Conservation (phyloP, 2,113 vertebrate species). For the Lasiurus cinereus region DNA sequence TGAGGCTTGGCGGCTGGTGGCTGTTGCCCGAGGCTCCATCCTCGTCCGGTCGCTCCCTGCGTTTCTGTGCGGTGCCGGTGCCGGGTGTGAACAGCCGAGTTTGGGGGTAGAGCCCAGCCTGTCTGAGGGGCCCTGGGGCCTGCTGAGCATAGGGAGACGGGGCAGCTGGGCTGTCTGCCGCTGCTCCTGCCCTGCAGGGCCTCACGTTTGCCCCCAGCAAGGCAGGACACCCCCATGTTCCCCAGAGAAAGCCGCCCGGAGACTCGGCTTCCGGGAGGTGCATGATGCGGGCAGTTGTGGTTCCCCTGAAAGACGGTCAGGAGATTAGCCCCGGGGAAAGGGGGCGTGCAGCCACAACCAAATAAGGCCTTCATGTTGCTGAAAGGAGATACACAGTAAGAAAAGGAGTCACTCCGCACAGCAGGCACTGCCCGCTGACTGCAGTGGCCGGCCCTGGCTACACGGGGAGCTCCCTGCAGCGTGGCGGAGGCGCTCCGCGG, state of each 20-base stretch:
- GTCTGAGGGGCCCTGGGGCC: no score
- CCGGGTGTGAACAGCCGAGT: no score
- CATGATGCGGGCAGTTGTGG: accelerated
- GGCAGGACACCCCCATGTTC: not conserved
- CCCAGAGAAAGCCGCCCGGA: not conserved
- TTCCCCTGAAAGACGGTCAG: not conserved
- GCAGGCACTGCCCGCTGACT: not conserved
- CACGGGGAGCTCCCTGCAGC: not conserved
- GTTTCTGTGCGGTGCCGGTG: accelerated
- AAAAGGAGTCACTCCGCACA: not conserved
- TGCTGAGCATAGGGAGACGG: no score
- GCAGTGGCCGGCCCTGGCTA: no score
- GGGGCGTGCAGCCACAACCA: not conserved
- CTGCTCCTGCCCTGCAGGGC: not conserved
- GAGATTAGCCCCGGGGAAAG: not conserved
- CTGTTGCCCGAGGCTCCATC: accelerated
- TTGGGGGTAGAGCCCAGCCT: no score
- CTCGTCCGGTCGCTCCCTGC: accelerated
- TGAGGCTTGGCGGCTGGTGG: accelerated
- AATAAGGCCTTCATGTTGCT: not conserved
- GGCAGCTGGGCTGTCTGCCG: not conserved
- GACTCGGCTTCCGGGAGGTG: not conserved
- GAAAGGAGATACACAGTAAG: not conserved
- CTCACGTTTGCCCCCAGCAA: not conserved
- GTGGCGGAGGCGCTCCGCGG: not conserved